A percentile compares a stretch with the other conserved stretches of the same genome.
Conservation (phyloP, 2,888 invertebrate genomes). For the Cosmorhoe ocellata region DNA sequence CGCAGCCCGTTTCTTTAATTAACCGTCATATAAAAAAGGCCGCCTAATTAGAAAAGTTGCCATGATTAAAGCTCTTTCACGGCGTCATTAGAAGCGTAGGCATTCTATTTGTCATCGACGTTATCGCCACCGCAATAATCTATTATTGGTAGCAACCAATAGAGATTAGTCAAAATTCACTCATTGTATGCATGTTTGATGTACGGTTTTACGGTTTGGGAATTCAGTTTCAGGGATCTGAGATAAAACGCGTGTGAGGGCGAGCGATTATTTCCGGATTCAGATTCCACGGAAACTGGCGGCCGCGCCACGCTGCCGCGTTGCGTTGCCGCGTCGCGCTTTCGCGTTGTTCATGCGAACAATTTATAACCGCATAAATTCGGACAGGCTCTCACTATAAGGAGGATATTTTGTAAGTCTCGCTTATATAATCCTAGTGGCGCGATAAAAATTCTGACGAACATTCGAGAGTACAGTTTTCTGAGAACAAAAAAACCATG, state of each 20-base stretch:
- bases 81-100: conserved; percentile 24
- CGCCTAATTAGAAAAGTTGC: conserved; percentile 28
- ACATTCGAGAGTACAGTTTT: conserved; percentile 43
- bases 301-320: conserved; percentile 30
- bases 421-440: conserved; percentile 41
- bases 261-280: conserved; percentile 58
- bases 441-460: conserved; percentile 48
- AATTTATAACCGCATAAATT: conserved; percentile 60
- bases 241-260: conserved; percentile 60
- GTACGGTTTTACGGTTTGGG: conserved; percentile 52
- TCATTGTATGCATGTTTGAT: conserved; percentile 48
- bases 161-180: conserved; percentile 34
- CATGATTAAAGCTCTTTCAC: conserved; percentile 27
- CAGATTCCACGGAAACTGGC: conserved; percentile 47
- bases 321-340: conserved; percentile 10
- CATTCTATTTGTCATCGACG: conserved; percentile 22
- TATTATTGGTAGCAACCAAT: conserved; percentile 15
- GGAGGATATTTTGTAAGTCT: conserved; percentile 48
- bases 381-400: conserved; percentile 43
- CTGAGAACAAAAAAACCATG: conserved; percentile 46
- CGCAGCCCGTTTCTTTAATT: conserved; percentile 33
- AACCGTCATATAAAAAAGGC: conserved; percentile 30
- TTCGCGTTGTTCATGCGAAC: conserved; percentile 53
- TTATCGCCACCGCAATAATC: conserved; percentile 20
- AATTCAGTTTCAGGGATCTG: conserved; percentile 50